Percentiles rank a stretch among this genome's conserved stretches.
Evolutionary conservation across 2,797 vertebrate species (phyloP).

Genomic region (Trachops cirrhosus): DNA sequence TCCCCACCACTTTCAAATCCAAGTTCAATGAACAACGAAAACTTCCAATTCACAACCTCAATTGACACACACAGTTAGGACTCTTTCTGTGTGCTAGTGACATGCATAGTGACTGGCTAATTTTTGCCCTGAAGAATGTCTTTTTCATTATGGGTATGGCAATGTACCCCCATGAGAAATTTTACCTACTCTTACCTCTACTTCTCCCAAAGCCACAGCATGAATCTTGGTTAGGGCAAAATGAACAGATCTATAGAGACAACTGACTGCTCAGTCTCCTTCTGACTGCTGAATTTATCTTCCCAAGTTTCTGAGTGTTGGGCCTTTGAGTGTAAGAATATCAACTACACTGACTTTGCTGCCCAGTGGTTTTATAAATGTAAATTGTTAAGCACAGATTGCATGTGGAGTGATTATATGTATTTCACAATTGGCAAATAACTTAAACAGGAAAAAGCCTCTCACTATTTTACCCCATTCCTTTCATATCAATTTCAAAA

Average conservation of each 20-base stretch:
- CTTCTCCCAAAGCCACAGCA: not conserved
- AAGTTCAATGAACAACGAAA: not conserved
- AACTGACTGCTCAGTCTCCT: not conserved
- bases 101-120: not conserved
- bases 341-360: not conserved
- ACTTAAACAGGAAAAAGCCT: conserved; percentile 43
- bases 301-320: not conserved
- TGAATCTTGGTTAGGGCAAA: not conserved
- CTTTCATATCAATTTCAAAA: conserved; percentile 43
- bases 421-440: conserved; percentile 25
- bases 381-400: not conserved
- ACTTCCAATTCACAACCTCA: not conserved
- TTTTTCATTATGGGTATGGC: not conserved
- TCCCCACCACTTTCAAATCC: not conserved
- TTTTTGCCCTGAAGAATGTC: not conserved
- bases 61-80: not conserved
- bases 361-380: not conserved
- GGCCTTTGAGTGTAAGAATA: not conserved
- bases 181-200: not conserved
- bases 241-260: not conserved
- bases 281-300: not conserved
- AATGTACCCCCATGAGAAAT: not conserved
- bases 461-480: conserved; percentile 12
- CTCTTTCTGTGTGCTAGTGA: not conserved
- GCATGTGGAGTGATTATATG: not conserved